These are phyloP conservation scores for Callithrix jacchus DNA, from an alignment of 2,113 vertebrate species.

Conservation along the genomic window DNA sequence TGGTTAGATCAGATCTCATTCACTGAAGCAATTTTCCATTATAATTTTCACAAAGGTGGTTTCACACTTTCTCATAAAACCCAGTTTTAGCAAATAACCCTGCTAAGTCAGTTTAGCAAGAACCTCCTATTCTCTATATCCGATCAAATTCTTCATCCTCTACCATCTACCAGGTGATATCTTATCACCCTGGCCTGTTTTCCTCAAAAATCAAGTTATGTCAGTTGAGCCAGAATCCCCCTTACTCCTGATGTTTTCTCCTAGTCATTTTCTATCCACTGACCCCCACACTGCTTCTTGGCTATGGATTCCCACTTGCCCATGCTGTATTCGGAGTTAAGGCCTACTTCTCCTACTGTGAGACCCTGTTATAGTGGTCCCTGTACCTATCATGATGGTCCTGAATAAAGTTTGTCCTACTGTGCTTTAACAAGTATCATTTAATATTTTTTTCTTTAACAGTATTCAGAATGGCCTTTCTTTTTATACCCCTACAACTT, in stretches of 20 bases:
- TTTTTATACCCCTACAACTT: background rate
- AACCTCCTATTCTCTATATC: background rate
- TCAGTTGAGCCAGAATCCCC: background rate
- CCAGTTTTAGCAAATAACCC: background rate
- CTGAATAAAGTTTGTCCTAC: background rate
- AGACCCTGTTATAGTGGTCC: background rate
- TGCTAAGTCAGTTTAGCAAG: background rate
- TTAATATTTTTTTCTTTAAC: background rate
- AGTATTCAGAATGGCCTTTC: background rate
- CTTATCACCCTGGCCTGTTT: background rate
- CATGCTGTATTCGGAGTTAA: background rate
- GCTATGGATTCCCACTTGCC: background rate
- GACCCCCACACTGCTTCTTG: background rate
- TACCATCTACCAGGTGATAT: background rate
- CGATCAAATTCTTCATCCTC: background rate
- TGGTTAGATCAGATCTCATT: no score
- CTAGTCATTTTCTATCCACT: background rate
- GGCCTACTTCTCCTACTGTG: background rate
- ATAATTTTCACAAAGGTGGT: no score
- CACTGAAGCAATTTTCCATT: no score
- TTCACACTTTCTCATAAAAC: background rate
- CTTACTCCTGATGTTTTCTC: background rate
- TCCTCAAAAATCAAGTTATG: background rate
- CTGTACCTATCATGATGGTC: background rate
- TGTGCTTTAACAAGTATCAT: background rate